phyloP scores from a whole-genome alignment of 2,113 vertebrate species.

The Ctenomys sociabilis region DNA sequence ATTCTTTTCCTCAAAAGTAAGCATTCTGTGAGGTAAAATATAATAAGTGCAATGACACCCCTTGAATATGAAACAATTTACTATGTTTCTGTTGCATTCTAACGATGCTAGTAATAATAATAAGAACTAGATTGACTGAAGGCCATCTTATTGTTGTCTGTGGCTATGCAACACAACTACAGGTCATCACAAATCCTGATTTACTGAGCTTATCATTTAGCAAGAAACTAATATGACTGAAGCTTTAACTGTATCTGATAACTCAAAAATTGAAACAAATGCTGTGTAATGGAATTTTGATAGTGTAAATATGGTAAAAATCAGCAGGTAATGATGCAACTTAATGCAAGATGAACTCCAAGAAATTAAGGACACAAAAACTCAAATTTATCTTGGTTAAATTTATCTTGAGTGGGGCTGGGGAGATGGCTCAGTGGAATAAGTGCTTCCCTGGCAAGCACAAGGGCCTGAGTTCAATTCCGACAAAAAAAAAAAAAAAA shows the following conservation, averaged over 20 bases:
- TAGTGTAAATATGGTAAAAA: background rate
- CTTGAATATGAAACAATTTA: background rate
- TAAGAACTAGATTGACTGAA: background rate
- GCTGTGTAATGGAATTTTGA: background rate
- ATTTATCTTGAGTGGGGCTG: constrained; percentile 49
- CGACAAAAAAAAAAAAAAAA: too few species aligned
- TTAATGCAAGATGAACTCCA: background rate
- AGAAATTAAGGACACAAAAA: background rate
- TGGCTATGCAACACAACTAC: background rate
- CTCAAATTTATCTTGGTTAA: constrained; percentile 61
- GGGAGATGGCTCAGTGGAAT: too few species aligned
- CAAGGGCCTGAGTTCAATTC: too few species aligned
- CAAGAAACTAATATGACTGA: background rate
- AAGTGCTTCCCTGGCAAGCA: too few species aligned
- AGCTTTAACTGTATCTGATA: background rate
- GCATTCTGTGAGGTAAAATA: constrained; percentile 16
- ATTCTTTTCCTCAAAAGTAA: constrained; percentile 24
- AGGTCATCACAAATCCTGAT: background rate
- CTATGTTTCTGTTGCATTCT: constrained; percentile 38
- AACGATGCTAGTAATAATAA: background rate
- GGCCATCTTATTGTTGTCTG: background rate
- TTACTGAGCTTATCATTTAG: background rate
- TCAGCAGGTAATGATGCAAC: background rate
- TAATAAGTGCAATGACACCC: background rate
- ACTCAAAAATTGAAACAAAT: background rate